Evolutionary conservation across 2,888 invertebrate genomes (phyloP).

Genomic region (Lasiommata megera): DNA sequence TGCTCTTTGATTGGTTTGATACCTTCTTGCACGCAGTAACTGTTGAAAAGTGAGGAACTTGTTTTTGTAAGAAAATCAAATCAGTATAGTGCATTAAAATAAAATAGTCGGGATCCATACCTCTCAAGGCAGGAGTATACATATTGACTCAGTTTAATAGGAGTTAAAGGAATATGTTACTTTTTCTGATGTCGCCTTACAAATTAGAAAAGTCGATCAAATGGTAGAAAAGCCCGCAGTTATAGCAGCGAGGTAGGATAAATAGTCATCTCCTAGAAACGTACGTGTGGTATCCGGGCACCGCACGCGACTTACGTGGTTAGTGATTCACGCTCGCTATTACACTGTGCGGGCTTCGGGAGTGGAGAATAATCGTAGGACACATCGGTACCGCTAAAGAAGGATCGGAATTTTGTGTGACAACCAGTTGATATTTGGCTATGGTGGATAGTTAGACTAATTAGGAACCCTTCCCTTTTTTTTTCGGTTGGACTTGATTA

Average conservation of each 20-base stretch:
- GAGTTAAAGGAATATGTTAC: slow-evolving; percentile 1
- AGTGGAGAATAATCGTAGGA: no score
- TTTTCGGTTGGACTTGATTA: no score
- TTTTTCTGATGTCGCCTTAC: neutral
- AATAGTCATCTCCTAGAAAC: slow-evolving; percentile 64
- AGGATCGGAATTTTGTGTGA: no score
- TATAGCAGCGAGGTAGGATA: slow-evolving; percentile 42
- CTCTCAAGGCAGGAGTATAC: neutral
- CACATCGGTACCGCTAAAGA: no score
- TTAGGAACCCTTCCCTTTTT: no score
- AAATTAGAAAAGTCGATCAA: slow-evolving; percentile 16
- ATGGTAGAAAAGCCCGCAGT: slow-evolving; percentile 18
- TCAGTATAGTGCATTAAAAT: neutral
- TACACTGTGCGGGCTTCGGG: slow-evolving; percentile 4
- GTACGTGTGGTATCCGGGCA: slow-evolving; percentile 59
- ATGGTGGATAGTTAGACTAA: no score
- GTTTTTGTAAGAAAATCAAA: no score
- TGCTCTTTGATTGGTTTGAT: no score
- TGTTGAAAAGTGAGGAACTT: no score
- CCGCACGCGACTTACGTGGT: slow-evolving; percentile 55
- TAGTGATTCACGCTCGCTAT: slow-evolving; percentile 4
- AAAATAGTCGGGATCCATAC: neutral
- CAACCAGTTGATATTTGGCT: no score
- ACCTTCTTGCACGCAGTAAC: no score
- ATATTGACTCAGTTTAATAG: neutral